A percentile compares a stretch with the other conserved stretches of the same genome.
These are phyloP conservation scores for Lathamus discolor DNA, from an alignment of 2,113 vertebrate species.

Conservation along the genomic window DNA sequence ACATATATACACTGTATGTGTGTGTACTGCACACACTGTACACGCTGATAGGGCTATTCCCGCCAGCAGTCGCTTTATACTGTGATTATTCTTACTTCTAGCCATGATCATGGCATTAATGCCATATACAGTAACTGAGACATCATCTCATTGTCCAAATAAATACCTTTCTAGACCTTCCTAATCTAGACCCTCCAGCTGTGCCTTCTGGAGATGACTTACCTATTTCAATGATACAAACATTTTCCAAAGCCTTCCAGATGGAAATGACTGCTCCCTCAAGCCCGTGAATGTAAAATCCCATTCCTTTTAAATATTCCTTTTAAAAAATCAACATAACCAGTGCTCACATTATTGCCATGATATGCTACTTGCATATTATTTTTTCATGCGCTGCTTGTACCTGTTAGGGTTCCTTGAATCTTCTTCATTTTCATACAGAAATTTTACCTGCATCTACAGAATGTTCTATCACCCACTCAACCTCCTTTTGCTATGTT, in stretches of 20 bases:
- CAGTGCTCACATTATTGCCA: neutral
- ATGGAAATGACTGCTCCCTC: neutral
- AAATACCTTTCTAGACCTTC: neutral
- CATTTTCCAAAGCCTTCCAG: neutral
- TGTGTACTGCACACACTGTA: neutral
- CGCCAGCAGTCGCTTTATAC: neutral
- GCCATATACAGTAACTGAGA: neutral
- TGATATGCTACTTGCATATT: neutral
- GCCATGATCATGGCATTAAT: neutral
- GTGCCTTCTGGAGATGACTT: neutral
- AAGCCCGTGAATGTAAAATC: neutral
- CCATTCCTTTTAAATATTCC: neutral
- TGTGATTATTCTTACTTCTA: neutral
- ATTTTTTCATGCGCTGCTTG: neutral
- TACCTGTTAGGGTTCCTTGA: neutral
- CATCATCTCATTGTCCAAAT: neutral
- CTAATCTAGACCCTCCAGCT: neutral
- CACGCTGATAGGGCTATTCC: neutral
- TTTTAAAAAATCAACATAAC: neutral
- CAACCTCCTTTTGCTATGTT: neutral
- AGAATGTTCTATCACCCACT: neutral
- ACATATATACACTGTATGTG: fast-evolving
- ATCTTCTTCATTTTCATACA: neutral
- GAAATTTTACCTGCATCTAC: neutral
- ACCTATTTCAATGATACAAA: neutral